Conservation (phyloP, 2,797 vertebrate species). For the Apodemus agrarius region DNA sequence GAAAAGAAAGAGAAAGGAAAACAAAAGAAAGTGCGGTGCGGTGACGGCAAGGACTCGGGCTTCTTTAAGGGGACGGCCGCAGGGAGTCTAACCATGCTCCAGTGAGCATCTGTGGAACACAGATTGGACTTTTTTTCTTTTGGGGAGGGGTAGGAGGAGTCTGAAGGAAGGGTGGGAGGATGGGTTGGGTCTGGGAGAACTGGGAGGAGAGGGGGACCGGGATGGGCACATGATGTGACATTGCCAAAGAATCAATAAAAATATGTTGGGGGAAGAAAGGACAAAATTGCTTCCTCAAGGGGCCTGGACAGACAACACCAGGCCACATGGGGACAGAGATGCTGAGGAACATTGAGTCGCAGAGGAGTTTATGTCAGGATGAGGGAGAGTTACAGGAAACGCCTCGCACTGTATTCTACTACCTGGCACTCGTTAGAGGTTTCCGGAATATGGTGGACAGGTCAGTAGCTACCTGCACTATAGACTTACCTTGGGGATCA, state of each 20-base stretch:
- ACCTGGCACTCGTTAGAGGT: conserved; percentile 81
- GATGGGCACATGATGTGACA: not conserved
- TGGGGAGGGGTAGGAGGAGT: not conserved
- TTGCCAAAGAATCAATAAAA: not conserved
- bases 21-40: no score
- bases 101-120: not conserved
- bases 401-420: conserved; percentile 88
- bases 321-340: conserved; percentile 73
- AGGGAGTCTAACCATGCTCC: not conserved
- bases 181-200: not conserved
- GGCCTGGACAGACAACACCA: conserved; percentile 60
- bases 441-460: conserved; percentile 76
- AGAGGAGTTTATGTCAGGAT: conserved; percentile 86
- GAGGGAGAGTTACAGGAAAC: conserved; percentile 89
- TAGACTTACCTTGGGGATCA: conserved; percentile 78
- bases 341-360: conserved; percentile 81
- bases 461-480: conserved; percentile 84
- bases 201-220: not conserved
- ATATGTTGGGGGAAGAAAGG: not conserved
- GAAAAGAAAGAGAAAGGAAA: no score
- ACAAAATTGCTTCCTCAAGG: not conserved
- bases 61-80: not conserved
- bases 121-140: not conserved
- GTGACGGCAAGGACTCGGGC: not conserved
- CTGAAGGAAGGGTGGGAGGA: not conserved